Conservation (phyloP, 2,888 invertebrate genomes). For the Odontothrips loti region DNA sequence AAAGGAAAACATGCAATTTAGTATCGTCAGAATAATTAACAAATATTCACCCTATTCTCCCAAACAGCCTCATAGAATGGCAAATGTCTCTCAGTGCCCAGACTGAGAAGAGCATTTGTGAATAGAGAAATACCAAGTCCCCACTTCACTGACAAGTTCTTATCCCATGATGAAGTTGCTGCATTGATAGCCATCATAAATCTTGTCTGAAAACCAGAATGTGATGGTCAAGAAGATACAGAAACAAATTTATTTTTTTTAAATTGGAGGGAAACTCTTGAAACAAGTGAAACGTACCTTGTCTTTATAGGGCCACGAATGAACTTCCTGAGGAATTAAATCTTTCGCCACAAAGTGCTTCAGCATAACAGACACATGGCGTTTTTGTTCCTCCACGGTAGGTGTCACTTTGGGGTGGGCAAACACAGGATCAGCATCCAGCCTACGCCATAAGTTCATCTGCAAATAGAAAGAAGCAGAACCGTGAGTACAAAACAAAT, state of each 20-base stretch:
- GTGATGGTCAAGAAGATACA: not conserved
- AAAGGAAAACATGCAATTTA: constrained; percentile 10
- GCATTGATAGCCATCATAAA: constrained; percentile 72
- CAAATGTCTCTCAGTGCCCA: constrained; percentile 70
- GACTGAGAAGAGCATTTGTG: constrained; percentile 66
- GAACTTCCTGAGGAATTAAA: constrained; percentile 59
- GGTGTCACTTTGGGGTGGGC: constrained; percentile 58
- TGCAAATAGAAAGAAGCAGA: not conserved
- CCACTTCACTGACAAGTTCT: constrained; percentile 72
- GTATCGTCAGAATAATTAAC: not conserved
- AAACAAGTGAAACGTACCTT: constrained; percentile 50
- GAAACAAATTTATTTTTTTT: constrained; percentile 29
- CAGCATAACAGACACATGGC: constrained; percentile 55
- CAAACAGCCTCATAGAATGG: constrained; percentile 66
- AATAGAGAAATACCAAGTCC: constrained; percentile 71
- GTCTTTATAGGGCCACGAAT: constrained; percentile 58
- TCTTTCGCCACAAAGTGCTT: constrained; percentile 63
- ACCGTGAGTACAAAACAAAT: not conserved
- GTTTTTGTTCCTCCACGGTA: constrained; percentile 68
- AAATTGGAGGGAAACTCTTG: not conserved
- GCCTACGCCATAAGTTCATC: constrained; percentile 72
- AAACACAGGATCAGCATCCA: constrained; percentile 77
- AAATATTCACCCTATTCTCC: constrained; percentile 59
- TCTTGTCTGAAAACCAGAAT: constrained; percentile 54
- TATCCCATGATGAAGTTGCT: constrained; percentile 64